Conservation (phyloP, 2,797 vertebrate genomes). For the Chiroxiphia lanceolata region DNA sequence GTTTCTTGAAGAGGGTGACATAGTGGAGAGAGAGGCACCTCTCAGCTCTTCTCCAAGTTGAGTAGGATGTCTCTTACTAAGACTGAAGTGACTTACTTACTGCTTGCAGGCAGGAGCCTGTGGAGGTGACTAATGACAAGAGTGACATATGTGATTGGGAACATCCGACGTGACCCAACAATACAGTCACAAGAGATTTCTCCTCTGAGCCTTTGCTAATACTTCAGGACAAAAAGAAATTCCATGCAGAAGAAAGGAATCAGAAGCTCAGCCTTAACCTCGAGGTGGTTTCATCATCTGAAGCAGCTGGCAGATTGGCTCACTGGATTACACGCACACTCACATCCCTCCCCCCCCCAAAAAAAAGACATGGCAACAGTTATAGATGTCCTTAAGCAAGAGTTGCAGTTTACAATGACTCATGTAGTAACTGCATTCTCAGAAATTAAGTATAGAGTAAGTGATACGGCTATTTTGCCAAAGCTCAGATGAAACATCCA, state of each 20-base stretch:
- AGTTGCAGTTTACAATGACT: slow-evolving; percentile 39
- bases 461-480: slow-evolving; percentile 13
- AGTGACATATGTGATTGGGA: not conserved
- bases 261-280: not conserved
- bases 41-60: not conserved
- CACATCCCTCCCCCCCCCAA: not conserved
- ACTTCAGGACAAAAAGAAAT: not conserved
- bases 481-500: slow-evolving; percentile 37
- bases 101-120: not conserved
- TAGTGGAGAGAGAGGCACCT: not conserved
- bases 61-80: not conserved
- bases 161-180: not conserved
- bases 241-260: not conserved
- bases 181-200: not conserved
- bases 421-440: not conserved
- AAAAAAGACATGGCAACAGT: not conserved
- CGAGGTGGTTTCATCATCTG: not conserved
- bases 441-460: slow-evolving; percentile 37
- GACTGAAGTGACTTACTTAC: not conserved
- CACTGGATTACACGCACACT: not conserved
- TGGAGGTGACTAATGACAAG: not conserved
- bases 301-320: slow-evolving; percentile 28
- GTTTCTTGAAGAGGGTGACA: not conserved
- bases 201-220: not conserved
- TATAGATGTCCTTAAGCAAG: slow-evolving; percentile 13